Base-by-base conservation (phyloP, 2,113 vertebrate genomes). In the Oophaga pumilio region DNA sequence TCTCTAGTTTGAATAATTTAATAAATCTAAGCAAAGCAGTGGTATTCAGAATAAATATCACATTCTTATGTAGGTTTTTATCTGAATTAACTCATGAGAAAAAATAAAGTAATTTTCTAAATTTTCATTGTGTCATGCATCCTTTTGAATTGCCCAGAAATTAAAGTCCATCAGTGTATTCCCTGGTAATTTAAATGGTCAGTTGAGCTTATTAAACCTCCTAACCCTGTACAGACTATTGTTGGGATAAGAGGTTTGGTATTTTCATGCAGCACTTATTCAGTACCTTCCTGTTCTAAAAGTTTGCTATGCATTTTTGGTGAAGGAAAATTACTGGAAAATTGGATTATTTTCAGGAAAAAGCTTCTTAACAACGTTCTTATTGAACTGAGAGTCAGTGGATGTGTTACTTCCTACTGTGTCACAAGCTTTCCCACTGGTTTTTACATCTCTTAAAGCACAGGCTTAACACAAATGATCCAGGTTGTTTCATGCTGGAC, bases 291-390 rank as follows among this genome's bases (percentile, higher is more conserved):
- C 28, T 82, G 10, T 11, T 82, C 28, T 82, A n/a, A 64, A 82
- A 64, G 26, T 82, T 82, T 82, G 64, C 59, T 82, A 82, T 64
- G 79, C 64, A 64, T 81, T 81, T 62, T 81, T 81, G 78, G 56
- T 49, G 26, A 60, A 12, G 26, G 59, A 28, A 64, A 82, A 49
- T 62, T 43, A 28, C 79, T 12, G 11, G 79, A 62, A 64, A 82
- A 62, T 82, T 62, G 59, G 59, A 64, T 82, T 82, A 43, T 82
- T 82, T 60, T 22, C 59, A 49, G 28, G 79, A 82, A 82, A 62
- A 82, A 43, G 59, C 79, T 60, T 81, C 26, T 62, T 33, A 81
- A 62, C 57, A 64, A 62, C 20, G 17, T 82, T 49, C 79, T 20
- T 49, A 64, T 82, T 82, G 20, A 49, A 62, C 28, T 62, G 28